A percentile compares a stretch with the other conserved stretches of the same genome.
phyloP scores from a whole-genome alignment of 2,888 invertebrate genomes.

The Cataglyphis cursor region DNA sequence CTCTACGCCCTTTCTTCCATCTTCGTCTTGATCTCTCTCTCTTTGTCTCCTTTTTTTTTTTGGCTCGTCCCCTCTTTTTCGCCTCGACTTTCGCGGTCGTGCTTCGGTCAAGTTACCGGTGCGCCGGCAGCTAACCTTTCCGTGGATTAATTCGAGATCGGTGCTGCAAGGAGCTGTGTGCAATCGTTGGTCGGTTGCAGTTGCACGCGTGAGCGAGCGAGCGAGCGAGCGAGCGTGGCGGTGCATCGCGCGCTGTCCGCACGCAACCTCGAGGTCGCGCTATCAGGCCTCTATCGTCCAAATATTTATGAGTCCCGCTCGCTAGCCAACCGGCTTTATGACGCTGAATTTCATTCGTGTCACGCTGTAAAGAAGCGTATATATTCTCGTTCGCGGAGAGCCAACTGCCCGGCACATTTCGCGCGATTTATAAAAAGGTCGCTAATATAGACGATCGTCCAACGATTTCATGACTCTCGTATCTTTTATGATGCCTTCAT shows the following conservation, averaged over 20 bases:
- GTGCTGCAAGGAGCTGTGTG: slow-evolving; percentile 59
- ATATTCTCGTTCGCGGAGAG: not conserved
- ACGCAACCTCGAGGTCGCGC: slow-evolving; percentile 71
- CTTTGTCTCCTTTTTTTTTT: slow-evolving; percentile 32
- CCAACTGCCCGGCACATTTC: slow-evolving; percentile 11
- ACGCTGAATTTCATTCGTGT: slow-evolving; percentile 69
- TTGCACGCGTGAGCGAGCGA: slow-evolving; percentile 26
- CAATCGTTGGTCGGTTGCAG: slow-evolving; percentile 47
- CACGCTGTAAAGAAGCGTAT: slow-evolving; percentile 60
- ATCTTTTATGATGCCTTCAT: not conserved
- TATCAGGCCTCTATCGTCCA: slow-evolving; percentile 78
- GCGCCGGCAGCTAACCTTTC: slow-evolving; percentile 78
- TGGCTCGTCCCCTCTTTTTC: not conserved
- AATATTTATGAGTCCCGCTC: slow-evolving; percentile 79
- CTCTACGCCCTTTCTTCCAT: slow-evolving; percentile 51
- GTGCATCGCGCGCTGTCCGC: slow-evolving; percentile 56
- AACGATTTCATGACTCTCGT: not conserved
- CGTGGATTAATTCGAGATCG: slow-evolving; percentile 83
- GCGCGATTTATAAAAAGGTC: not conserved
- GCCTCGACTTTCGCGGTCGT: slow-evolving; percentile 72
- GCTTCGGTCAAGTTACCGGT: slow-evolving; percentile 83
- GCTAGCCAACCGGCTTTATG: slow-evolving; percentile 72
- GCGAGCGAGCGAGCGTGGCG: slow-evolving; percentile 46
- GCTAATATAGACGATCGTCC: not conserved
- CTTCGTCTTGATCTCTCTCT: slow-evolving; percentile 42